Evolutionary conservation across 2,113 vertebrate species (phyloP), one percentile per base, ranked within the genome.

Genomic region (Dryoscopus gambensis): DNA sequence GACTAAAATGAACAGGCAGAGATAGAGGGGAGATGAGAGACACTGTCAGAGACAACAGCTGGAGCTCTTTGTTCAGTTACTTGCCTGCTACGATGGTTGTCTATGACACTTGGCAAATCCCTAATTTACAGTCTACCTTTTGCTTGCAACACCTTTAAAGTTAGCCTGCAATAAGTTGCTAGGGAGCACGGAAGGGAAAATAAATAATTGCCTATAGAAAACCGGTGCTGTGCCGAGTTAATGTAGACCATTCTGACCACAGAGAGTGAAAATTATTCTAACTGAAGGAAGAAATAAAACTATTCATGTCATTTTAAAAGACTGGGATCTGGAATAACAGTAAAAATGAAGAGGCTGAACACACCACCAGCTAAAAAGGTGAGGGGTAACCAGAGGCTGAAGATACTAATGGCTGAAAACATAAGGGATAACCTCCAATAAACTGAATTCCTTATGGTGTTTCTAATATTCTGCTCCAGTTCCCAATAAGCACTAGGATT

Each of bases 391-490:
- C 31, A 87, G 47, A 73, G 22, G 37, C 33, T 93, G 60, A 84
- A 87, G 40, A 39, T 20, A 46, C 19, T 57, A 46, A 81, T 6
- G 13, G 27, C n/a, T 90, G 70, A 74, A 90, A 76, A 96, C 31
- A 21, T 79, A 55, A 84, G 27, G 15, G n/a, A 81, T 87, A 89
- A 49, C 7, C 12, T 69, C n/a, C 44, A 79, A 46, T n/a, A 74
- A 92, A 33, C 37, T 90, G 93, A 96, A 95, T 90, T 95, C 20
- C 10, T 93, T 71, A 79, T 73, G 59, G 77, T 87, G 6, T 89
- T 95, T 89, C 55, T 60, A 85, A 70, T n/a, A 10, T 91, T 94
- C 65, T 49, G 25, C 85, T 97, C 71, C 94, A 90, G 65, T 89
- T 97, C 37, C 70, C 22, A 85, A 65, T 67, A 93, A 94, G 91